Evolutionary conservation across 2,113 vertebrate genomes (phyloP), one percentile per base, ranked within the genome.

Genomic region (Campylomormyrus numenius): DNA sequence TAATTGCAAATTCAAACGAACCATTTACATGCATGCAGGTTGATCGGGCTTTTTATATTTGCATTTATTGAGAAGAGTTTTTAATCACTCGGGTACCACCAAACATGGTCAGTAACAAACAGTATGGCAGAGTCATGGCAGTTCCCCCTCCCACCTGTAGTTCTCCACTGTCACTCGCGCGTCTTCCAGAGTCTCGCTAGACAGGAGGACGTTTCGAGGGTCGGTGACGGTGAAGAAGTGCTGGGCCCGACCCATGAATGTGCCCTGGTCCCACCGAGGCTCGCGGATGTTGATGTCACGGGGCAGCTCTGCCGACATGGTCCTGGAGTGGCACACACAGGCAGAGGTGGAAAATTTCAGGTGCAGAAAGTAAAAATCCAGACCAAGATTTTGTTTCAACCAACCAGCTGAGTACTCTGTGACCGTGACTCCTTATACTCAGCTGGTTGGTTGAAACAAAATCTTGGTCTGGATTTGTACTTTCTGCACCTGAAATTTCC

Each of bases 141-240:
- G 5, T 1, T 3, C 70, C 17, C 70, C 31, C 10, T 11, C 48
- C 92, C 93, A 99, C 98, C 97, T 98, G 96, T 99, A 99, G 93
- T 96, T 92, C 90, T 97, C 95, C 89, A 97, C 94, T 1, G 94
- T 97, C 45, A 92, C 95, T 77, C 95, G 95, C 17, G 98, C 96
- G 48, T 97, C 96, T 89, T 99, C 97, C 92, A 99, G 95, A 0
- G 96, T 93, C 50, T 95, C 93, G 19, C 95, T 96, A 0, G 98
- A 98, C 10, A 99, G 95, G 91, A 99, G 95, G 90, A 99, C 95
- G 21, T 96, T 99, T 89, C 98, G 96, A 88, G 98, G 98, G 92
- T 99, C 97, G 0, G 98, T 99, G 91, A 99, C 97, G 91, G 94
- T 98, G 95, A 99, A 99, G 95, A 99, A 99, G 93, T 99, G 98